phyloP scores from a whole-genome alignment of 2,797 vertebrate genomes.

The Sebastiscus albofasciatus region DNA sequence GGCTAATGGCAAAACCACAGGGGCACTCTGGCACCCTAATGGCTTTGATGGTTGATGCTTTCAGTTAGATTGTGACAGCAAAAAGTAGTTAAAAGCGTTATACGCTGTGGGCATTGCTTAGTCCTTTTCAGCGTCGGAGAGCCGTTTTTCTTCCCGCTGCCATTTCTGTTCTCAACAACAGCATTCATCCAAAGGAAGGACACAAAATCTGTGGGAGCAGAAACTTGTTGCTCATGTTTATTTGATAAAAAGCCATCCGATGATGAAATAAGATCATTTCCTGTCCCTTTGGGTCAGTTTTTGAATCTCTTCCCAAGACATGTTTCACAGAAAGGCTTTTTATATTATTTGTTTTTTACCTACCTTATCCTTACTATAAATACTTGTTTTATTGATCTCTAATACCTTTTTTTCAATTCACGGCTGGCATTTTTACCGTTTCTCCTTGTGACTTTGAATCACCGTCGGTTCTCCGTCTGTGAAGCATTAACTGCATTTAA shows the following conservation, averaged over 20 bases:
- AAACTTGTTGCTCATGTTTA: slow-evolving; percentile 60
- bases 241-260: slow-evolving; percentile 60
- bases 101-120: slow-evolving; percentile 49
- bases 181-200: slow-evolving; percentile 55
- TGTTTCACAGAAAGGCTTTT: slow-evolving; percentile 25
- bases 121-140: slow-evolving; percentile 47
- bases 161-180: slow-evolving; percentile 55
- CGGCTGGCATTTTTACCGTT: slow-evolving; percentile 27
- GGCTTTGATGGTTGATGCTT: slow-evolving; percentile 71
- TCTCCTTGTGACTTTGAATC: slow-evolving; percentile 53
- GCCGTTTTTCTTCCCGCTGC: slow-evolving; percentile 53
- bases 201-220: slow-evolving; percentile 31
- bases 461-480: slow-evolving; percentile 26
- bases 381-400: slow-evolving; percentile 44
- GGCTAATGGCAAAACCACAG: slow-evolving; percentile 72
- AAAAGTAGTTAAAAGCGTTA: slow-evolving; percentile 68
- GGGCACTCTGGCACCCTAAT: slow-evolving; percentile 69
- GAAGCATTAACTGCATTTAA: slow-evolving; percentile 55
- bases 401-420: slow-evolving; percentile 35
- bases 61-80: slow-evolving; percentile 69
- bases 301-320: slow-evolving; percentile 43
- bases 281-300: slow-evolving; percentile 49
- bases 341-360: slow-evolving; percentile 43
- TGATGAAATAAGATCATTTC: slow-evolving; percentile 59
- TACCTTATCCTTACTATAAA: slow-evolving; percentile 34